Base-by-base conservation (phyloP, 2,888 invertebrate species). In the Campoplex capitator region DNA sequence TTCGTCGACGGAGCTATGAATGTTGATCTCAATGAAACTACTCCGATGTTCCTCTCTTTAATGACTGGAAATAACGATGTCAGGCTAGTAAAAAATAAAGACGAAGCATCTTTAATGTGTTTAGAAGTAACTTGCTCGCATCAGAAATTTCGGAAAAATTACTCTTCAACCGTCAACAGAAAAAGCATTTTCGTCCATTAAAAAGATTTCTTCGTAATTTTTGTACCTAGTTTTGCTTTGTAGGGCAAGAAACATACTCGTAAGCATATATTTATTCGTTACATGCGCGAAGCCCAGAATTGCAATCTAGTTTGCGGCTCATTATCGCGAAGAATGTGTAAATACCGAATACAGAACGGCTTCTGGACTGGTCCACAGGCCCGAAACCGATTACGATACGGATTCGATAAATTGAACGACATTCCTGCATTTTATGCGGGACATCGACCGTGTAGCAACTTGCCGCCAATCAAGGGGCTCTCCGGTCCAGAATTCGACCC, bases 351-450 rank as follows among this genome's bases (percentile, higher is more conserved):
- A 51, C 54, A 11, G 67, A 85, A 74, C 58, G 51, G 85, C 81
- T 85, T 68, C 85, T 78, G 85, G 73, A 38, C 81, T 54, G 67
- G 62, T 35, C 73, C 4, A 13, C n/a, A n/a, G 75, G 54, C 28
- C 56, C 77, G 32, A 56, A 81, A 78, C 48, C 74, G 82, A 74
- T 85, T 82, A 78, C 85, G 75, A 85, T 85, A 85, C 58, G 81
- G 68, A 77, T 81, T 78, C 78, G 85, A 85, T 85, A 82, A 78
- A 82, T 82, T 68, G 73, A 81, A 82, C 85, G 82, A 78, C 85
- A 85, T 85, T 85, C 85, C 85, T 82, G 82, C 67, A 82, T 78
- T 77, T 82, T 42, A 67, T 74, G 73, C 23, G 76, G 32, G n/a
- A 67, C n/a, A 51, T 23, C 16, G 38, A 70, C 58, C 67, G 16